Conservation (phyloP, 1,140 invertebrate genomes). For the Lordiphosa stackelbergi region DNA sequence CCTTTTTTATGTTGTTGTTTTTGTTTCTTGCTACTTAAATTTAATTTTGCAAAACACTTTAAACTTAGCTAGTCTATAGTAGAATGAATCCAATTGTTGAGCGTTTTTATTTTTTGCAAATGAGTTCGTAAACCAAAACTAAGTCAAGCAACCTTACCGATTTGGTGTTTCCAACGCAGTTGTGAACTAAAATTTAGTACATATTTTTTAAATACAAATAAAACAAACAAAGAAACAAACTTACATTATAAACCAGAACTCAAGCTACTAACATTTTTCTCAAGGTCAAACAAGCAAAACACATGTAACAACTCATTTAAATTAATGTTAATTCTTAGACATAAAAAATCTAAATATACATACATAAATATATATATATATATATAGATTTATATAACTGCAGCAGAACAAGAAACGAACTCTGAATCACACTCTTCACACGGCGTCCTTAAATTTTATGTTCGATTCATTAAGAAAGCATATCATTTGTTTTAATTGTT, state of each 20-base stretch:
- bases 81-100: conserved; percentile 35
- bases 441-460: conserved; percentile 29
- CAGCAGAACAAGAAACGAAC: conserved; percentile 16
- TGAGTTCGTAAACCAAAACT: conserved; percentile 63
- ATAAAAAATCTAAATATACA: conserved; percentile 44
- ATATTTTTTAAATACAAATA: conserved; percentile 68
- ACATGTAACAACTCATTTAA: conserved; percentile 63
- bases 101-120: conserved; percentile 22
- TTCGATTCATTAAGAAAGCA: conserved; percentile 54
- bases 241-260: conserved; percentile 17
- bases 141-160: conserved; percentile 65
- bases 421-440: conserved; percentile 9
- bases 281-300: conserved; percentile 54
- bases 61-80: conserved; percentile 62
- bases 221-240: conserved; percentile 29
- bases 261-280: conserved; percentile 66
- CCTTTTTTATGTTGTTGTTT: conserved; percentile 6
- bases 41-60: conserved; percentile 38
- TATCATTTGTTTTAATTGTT: conserved; percentile 60
- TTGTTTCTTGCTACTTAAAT: conserved; percentile 34
- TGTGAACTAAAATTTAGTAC: conserved; percentile 73
- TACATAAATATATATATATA: conserved; percentile 34
- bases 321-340: conserved; percentile 67
- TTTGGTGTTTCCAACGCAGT: conserved; percentile 74
- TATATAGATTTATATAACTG: conserved; percentile 43